Conservation (phyloP, 2,797 vertebrate genomes). For the Onychomys arenicola region DNA sequence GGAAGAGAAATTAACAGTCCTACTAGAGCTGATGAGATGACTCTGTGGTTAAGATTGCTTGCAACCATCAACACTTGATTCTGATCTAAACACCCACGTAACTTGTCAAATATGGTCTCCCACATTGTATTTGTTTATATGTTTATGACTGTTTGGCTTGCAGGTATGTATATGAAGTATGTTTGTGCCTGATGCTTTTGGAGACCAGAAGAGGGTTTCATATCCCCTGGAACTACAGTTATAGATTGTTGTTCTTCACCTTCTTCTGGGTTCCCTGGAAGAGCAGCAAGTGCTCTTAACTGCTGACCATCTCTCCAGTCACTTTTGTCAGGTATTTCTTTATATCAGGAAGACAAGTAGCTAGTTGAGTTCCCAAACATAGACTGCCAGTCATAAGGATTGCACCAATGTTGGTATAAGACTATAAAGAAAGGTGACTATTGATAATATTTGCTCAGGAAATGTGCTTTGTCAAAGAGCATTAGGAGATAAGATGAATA, state of each 20-base stretch:
- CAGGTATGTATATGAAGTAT: neutral
- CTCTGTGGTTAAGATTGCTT: neutral
- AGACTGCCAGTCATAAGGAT: neutral
- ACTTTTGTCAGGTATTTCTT: neutral
- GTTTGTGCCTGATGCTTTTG: neutral
- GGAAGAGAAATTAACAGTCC: neutral
- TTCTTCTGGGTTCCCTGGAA: neutral
- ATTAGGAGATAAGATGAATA: neutral
- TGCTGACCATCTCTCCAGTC: neutral
- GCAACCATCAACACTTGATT: neutral
- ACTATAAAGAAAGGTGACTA: neutral
- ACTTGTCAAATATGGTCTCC: neutral
- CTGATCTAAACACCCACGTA: neutral
- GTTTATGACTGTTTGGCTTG: neutral
- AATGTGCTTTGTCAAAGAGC: neutral
- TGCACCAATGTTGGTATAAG: neutral
- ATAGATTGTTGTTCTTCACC: neutral
- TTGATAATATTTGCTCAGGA: neutral
- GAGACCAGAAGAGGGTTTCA: neutral
- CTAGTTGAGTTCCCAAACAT: neutral
- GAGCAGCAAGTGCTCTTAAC: no score
- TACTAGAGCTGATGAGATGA: neutral
- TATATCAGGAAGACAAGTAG: neutral
- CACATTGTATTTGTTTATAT: neutral
- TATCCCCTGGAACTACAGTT: neutral